Evolutionary conservation across 2,888 invertebrate genomes (phyloP), one percentile per base, ranked within the genome.

Genomic region (Balanococcus diminutus): DNA sequence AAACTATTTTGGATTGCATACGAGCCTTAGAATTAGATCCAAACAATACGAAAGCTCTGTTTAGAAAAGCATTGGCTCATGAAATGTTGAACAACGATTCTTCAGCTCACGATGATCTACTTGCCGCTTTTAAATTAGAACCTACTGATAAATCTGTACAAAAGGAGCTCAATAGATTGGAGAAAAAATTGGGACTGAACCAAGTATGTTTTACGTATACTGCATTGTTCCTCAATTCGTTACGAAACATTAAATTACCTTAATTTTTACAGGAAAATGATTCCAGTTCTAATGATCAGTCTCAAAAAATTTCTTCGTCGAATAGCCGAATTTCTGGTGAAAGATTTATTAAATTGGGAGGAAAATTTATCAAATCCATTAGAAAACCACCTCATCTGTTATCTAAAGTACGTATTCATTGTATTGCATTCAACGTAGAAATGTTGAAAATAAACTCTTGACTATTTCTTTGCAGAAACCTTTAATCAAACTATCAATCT

Each of bases 301-400:
- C 61, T 16, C 3, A 1, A 6, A 19, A 16, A 81, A 19, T 22
- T 25, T 46, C 56, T 8, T 22, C 39, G 2, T 22, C 67, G 2
- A 19, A 56, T n/a, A 39, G 19, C 0, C 85, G 85, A 14, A 42
- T 85, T n/a, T 28, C 79, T 28, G 85, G 85, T 2, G 85, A 85
- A 28, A 46, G 75, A 79, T 85, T 85, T 22, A 16, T 85, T 16
- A 85, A 79, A 46, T 31, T 85, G 0, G 85, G 85, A 19, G 85
- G 85, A 14, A 42, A 42, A 6, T 79, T 75, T 19, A n/a, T 79
- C 4, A 42, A 75, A n/a, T 51, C 85, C 11, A 31, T 39, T 5
- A 75, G 91, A 87, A 94, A 94, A 90, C 92, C 92, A 6, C 93
- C 93, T 0, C 94, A 93, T 90, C 90, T 93, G 88, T 90, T 93